Evolutionary conservation across 2,797 vertebrate species (phyloP), one percentile per base, ranked within the genome.

Genomic region (Amniataba percoides): DNA sequence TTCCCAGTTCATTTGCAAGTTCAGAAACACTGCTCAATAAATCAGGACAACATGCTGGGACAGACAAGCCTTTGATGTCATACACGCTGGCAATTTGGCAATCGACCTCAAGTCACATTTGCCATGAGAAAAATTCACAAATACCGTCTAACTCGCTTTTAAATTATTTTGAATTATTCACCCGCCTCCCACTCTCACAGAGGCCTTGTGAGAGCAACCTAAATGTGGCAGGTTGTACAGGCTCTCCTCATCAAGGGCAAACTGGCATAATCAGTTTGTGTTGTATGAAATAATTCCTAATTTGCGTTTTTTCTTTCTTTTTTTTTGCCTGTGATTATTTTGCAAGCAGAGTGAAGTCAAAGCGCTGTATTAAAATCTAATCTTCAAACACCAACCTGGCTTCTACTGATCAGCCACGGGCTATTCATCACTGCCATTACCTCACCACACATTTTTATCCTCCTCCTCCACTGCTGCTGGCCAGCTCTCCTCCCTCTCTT

Each of bases 401-500:
- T 93, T 90, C 93, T 82, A 82, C 93, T 93, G 94, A 95, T 95
- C 93, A 94, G 90, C 93, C 88, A 88, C 27, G 21, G 90, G 93
- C 94, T 89, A 95, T 96, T 95, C 92, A 95, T 96, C 95, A 95
- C 91, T 95, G 94, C 93, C 95, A 95, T 94, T 95, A 94, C 94
- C 94, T 95, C 94, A 94, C 93, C 90, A 90, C 89, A 79, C 92
- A 91, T 88, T 93, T 93, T 94, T 92, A 91, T 91, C 89, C 88
- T 89, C 89, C 88, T 89, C 86, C 86, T 85, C 83, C 68, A 16
- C 80, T 74, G 84, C 90, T 88, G 89, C 92, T 87, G 92, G 92
- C 92, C 90, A 87, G 85, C 86, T 88, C 83, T 84, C 78, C 87
- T 82, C 87, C 74, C 78, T 91, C 80, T 86, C 85, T 87, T 86